phyloP scores from a whole-genome alignment of 2,797 vertebrate species.

The Schizopygopsis pylzovi region DNA sequence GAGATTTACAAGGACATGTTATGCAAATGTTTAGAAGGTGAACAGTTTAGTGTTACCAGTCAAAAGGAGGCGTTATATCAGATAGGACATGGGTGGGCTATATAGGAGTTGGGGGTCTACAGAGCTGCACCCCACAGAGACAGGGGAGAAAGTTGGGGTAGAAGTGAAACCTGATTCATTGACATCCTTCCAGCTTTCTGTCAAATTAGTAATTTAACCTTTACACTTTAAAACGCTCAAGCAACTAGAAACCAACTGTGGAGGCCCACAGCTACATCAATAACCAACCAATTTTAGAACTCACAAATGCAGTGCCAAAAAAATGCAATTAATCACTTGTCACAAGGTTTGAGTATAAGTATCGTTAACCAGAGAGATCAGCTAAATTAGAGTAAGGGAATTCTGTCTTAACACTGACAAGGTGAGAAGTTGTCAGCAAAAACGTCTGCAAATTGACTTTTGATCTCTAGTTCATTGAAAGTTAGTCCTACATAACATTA shows the following conservation, averaged over 20 bases:
- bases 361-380: constrained; percentile 37
- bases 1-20: constrained; percentile 22
- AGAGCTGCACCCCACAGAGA: background rate
- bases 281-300: constrained; percentile 62
- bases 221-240: constrained; percentile 57
- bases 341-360: constrained; percentile 47
- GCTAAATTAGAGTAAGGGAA: constrained; percentile 40
- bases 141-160: constrained; percentile 17
- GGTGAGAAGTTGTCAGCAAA: constrained; percentile 45
- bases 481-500: background rate
- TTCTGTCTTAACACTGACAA: constrained; percentile 34
- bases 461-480: constrained; percentile 7
- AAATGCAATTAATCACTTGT: constrained; percentile 59
- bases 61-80: background rate
- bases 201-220: constrained; percentile 63
- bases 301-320: constrained; percentile 39
- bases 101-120: background rate
- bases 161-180: constrained; percentile 60
- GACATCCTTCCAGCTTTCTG: constrained; percentile 55
- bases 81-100: background rate
- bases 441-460: constrained; percentile 36
- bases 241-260: constrained; percentile 65
- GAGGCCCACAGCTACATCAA: constrained; percentile 36
- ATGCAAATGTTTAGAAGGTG: constrained; percentile 6
- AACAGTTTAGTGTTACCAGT: background rate